Base-by-base conservation (phyloP, 53 echinoderm and acorn worm species). In the Holothuria scabra region DNA sequence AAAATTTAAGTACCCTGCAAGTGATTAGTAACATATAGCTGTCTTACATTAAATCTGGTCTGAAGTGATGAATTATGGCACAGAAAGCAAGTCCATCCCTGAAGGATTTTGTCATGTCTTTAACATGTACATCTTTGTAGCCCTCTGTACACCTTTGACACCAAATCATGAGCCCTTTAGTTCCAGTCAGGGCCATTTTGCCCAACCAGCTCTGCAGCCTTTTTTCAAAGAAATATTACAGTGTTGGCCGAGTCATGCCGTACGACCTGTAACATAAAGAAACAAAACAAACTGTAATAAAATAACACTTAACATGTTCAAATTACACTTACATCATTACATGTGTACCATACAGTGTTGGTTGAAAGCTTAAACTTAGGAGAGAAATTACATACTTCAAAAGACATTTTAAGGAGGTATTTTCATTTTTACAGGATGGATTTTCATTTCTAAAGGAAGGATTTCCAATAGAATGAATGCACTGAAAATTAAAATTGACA, bases 31-130 rank as follows among this genome's bases (percentile, higher is more conserved):
- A 74, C 14, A 24, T 5, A 29, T 21, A n/a, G 48, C 31, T 52
- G 59, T 87, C 99, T 93, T 69, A 99, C 99, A 99, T 99, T 24
- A 99, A 84, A 66, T 99, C 94, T 66, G 99, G 99, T 59, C 93
- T 86, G 78, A 63, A 99, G 81, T 95, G 89, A 57, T 99, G 99
- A 28, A 99, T 87, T 33, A 99, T 93, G 63, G 99, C 99, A 59
- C 99, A 99, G 87, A 99, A 99, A 28, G 99, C 99, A 29, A 99
- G 89, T 16, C 99, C 99, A 81, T 99, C 99, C 81, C 87, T 86
- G 88, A 95, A 99, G 8, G 99, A 99, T 35, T 85, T 95, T 38
- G 93, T 93, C 99, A 99, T 99, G 82, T 99, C 93, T 60, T 82
- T 84, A 13, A 99, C 86, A 56, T 93, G 85, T 83, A 99, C 99